Percentiles rank a stretch among this genome's conserved stretches.
Evolutionary conservation across 1,140 invertebrate genomes (phyloP).

Genomic region (Pseudomyrmex cubaensis): DNA sequence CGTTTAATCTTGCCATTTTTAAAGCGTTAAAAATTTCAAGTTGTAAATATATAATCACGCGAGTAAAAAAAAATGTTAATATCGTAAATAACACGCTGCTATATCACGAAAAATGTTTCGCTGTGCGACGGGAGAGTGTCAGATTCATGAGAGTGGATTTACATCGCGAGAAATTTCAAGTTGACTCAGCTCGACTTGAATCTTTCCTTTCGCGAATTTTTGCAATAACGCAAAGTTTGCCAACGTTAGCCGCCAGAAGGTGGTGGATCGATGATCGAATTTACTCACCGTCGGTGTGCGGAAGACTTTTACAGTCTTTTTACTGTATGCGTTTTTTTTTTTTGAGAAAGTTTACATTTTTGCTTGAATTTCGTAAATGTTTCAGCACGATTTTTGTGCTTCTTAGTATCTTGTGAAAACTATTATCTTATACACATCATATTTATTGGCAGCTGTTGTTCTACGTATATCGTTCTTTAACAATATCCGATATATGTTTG

Average conservation of each 20-base stretch:
- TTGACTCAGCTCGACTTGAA: constrained; percentile 10
- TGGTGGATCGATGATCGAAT: background rate
- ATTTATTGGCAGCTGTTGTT: background rate
- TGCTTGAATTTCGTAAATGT: too few species aligned
- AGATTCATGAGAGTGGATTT: constrained; percentile 15
- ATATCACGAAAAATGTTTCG: constrained; percentile 20
- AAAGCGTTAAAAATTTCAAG: too few species aligned
- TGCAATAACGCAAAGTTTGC: constrained; percentile 25
- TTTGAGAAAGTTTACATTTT: too few species aligned
- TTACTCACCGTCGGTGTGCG: background rate
- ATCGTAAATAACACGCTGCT: background rate
- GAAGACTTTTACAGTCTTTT: constrained; percentile 11
- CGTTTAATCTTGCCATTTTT: too few species aligned
- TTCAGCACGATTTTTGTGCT: too few species aligned
- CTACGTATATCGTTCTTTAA: too few species aligned
- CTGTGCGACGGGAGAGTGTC: constrained; percentile 9
- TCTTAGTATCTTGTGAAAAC: background rate
- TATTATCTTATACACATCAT: background rate
- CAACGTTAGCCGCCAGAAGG: constrained; percentile 24
- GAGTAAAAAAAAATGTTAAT: background rate
- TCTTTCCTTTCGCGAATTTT: constrained; percentile 35
- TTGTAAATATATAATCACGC: too few species aligned
- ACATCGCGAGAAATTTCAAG: constrained; percentile 21
- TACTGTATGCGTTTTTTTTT: too few species aligned
- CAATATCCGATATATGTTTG: too few species aligned